Conservation (phyloP, 1,140 invertebrate species). For the Polyergus mexicanus region DNA sequence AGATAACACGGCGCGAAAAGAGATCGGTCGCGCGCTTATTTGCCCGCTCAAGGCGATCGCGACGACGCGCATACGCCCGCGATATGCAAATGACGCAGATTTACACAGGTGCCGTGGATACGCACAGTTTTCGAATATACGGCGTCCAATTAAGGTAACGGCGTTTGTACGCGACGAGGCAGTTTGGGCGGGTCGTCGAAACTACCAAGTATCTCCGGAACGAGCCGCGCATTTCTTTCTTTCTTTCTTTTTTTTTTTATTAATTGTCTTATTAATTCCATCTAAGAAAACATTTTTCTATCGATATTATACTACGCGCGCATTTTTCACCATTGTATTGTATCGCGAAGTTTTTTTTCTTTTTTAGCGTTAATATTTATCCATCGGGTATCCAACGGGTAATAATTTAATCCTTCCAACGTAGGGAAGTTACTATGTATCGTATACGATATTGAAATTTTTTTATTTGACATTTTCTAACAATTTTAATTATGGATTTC, state of each 20-base stretch:
- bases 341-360: neutral
- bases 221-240: too few species aligned
- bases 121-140: constrained; percentile 27
- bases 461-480: neutral
- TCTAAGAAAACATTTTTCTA: neutral
- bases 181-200: constrained; percentile 6
- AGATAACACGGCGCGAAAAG: constrained; percentile 31
- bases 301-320: neutral
- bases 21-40: constrained; percentile 47
- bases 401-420: neutral
- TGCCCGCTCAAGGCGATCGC: neutral
- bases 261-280: neutral
- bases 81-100: constrained; percentile 64
- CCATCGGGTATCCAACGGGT: neutral
- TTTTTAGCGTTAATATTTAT: neutral
- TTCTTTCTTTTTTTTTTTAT: constrained; percentile 1
- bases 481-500: constrained; percentile 69
- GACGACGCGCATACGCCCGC: constrained; percentile 29
- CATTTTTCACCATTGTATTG: neutral
- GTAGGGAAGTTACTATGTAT: neutral
- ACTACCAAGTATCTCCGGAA: neutral
- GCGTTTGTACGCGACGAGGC: neutral
- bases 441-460: neutral
- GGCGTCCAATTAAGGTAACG: neutral
- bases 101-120: constrained; percentile 68